Conservation (phyloP, 2,797 vertebrate species). For the Anguilla megastoma region DNA sequence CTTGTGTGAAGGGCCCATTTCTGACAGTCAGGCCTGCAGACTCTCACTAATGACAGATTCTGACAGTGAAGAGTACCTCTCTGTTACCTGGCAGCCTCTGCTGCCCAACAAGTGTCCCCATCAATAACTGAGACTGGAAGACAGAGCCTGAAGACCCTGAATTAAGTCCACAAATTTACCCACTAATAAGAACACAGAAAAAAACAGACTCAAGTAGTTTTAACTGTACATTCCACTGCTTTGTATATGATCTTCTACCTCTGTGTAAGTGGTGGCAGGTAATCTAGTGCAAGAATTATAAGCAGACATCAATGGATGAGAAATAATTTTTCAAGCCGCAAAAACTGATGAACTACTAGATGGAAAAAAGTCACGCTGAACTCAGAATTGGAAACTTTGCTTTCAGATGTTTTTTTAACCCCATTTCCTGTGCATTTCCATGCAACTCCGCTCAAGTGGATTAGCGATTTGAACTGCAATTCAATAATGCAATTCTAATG, state of each 20-base stretch:
- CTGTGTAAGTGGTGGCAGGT: neutral
- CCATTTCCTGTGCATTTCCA: neutral
- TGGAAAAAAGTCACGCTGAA: neutral
- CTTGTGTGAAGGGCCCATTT: neutral
- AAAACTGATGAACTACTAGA: neutral
- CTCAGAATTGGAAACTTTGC: neutral
- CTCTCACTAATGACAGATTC: neutral
- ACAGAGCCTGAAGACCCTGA: neutral
- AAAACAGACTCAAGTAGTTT: neutral
- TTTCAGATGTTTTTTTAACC: neutral
- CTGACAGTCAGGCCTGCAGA: neutral
- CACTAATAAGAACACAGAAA: neutral
- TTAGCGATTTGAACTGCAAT: neutral
- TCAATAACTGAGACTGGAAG: neutral
- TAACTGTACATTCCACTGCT: neutral
- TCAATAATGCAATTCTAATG: neutral
- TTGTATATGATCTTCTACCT: neutral
- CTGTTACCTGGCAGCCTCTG: neutral
- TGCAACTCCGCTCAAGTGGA: neutral
- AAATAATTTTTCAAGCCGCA: neutral
- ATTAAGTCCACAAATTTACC: neutral
- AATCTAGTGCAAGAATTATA: neutral
- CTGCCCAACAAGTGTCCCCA: neutral
- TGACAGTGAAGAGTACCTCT: neutral
- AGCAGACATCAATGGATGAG: neutral